Conservation (phyloP, 2,888 invertebrate genomes). For the Dryocosmus kuriphilus region DNA sequence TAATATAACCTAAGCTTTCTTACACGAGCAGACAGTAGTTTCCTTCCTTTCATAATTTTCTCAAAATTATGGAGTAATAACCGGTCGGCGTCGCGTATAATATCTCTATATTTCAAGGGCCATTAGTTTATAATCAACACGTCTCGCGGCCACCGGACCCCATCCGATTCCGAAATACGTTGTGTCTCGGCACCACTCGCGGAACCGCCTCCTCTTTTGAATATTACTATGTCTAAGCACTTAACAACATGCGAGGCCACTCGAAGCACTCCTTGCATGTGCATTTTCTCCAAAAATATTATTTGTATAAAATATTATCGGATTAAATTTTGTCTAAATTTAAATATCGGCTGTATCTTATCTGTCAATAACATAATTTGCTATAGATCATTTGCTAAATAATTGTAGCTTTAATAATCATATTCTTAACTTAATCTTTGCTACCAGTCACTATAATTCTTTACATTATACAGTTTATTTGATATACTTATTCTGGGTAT, state of each 20-base stretch:
- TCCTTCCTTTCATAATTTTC: conserved; percentile 74
- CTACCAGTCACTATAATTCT: too few species aligned
- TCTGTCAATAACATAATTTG: neutral
- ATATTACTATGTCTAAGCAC: conserved; percentile 76
- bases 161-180: conserved; percentile 68
- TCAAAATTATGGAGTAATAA: conserved; percentile 73
- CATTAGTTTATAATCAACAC: conserved; percentile 77
- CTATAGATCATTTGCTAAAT: neutral
- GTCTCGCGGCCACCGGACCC: conserved; percentile 62
- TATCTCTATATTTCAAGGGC: conserved; percentile 76
- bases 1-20: conserved; percentile 74
- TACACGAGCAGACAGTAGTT: conserved; percentile 71
- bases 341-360: neutral
- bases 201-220: conserved; percentile 76
- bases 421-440: neutral
- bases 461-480: too few species aligned
- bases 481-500: too few species aligned
- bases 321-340: neutral
- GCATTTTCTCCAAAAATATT: conserved; percentile 52
- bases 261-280: conserved; percentile 53
- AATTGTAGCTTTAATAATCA: neutral
- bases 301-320: conserved; percentile 3
- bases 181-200: conserved; percentile 57
- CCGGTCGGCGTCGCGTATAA: conserved; percentile 70
- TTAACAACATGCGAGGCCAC: conserved; percentile 71